Percentiles rank a stretch among this genome's conserved stretches.
These are phyloP conservation scores for Potorous gilbertii DNA, from an alignment of 2,797 vertebrate genomes.

Conservation along the genomic window DNA sequence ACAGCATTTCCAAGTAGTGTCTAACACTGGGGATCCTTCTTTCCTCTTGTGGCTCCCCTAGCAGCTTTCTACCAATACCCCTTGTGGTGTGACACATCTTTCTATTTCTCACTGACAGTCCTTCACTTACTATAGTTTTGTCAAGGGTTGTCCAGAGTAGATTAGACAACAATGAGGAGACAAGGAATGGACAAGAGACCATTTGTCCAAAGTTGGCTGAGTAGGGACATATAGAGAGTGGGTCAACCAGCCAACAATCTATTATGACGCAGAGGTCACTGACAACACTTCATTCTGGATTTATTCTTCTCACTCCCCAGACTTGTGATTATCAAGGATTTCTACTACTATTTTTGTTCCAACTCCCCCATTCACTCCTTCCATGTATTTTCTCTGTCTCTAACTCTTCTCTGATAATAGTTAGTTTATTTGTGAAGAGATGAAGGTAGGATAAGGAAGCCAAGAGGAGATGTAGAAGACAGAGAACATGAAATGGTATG, in stretches of 20 bases:
- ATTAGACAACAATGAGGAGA: not conserved
- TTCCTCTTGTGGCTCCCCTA: not conserved
- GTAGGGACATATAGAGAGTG: not conserved
- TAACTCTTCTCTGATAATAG: not conserved
- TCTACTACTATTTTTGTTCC: not conserved
- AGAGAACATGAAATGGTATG: not conserved
- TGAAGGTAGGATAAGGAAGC: not conserved
- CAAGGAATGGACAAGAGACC: conserved; percentile 23
- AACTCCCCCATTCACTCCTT: not conserved
- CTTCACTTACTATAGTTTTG: conserved; percentile 9
- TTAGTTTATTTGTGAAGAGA: not conserved
- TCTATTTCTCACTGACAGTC: conserved; percentile 8
- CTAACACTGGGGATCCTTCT: not conserved
- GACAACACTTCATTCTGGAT: not conserved
- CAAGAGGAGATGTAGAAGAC: not conserved
- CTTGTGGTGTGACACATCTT: not conserved
- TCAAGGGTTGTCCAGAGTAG: conserved; percentile 37
- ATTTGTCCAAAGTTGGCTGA: conserved; percentile 15
- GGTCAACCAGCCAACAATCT: conserved; percentile 40
- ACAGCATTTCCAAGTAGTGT: not conserved
- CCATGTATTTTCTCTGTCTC: not conserved
- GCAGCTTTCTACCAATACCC: not conserved
- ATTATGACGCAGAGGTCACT: not conserved
- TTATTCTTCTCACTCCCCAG: not conserved
- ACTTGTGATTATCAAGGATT: not conserved